These are phyloP conservation scores for Vulpes vulpes DNA, from an alignment of 2,113 vertebrate genomes.

Conservation along the genomic window DNA sequence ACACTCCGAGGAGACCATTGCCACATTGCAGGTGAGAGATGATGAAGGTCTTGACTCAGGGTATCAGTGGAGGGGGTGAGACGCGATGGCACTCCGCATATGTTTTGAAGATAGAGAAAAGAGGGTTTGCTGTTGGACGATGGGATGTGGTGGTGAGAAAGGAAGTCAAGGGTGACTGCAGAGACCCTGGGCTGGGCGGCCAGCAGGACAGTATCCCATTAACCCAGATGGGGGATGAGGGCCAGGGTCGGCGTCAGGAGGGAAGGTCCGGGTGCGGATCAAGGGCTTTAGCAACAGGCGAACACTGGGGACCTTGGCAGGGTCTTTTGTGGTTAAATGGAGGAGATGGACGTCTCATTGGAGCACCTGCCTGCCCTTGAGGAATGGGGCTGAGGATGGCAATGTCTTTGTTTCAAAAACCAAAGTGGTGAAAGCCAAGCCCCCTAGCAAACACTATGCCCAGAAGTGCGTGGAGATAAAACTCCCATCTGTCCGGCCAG, in stretches of 20 bases:
- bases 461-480: background rate
- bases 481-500: background rate
- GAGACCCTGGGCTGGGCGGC: background rate
- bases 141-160: background rate
- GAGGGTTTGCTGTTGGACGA: background rate
- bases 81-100: background rate
- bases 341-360: background rate
- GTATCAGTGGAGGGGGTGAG: background rate
- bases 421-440: background rate
- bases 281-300: background rate
- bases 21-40: background rate
- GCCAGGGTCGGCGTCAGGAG: background rate
- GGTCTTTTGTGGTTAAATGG: background rate
- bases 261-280: background rate
- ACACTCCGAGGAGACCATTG: background rate
- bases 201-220: background rate
- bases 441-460: background rate
- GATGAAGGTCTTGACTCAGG: background rate
- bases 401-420: background rate
- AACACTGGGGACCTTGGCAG: background rate
- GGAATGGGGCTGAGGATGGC: background rate
- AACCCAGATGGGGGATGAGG: background rate
- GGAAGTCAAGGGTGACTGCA: background rate
- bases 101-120: background rate
- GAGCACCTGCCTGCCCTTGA: background rate